Conservation (phyloP, 2,113 vertebrate genomes). For the Chlorocebus sabaeus region DNA sequence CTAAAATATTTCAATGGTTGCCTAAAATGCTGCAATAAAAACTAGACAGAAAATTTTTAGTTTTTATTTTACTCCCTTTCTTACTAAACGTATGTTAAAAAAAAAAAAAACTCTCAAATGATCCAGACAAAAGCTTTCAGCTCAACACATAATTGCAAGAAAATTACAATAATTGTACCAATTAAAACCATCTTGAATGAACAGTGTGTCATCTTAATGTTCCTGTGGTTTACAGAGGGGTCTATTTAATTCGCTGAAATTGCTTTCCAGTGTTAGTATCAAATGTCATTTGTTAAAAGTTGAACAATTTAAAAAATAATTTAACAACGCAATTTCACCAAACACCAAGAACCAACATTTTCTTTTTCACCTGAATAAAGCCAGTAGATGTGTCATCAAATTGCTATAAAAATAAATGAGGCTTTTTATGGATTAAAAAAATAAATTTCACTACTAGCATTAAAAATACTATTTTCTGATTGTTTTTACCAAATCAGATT, state of each 20-base stretch:
- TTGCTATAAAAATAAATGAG: conserved; percentile 89
- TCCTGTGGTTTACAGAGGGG: conserved; percentile 93
- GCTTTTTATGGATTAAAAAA: conserved; percentile 85
- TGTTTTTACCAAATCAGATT: conserved; percentile 82
- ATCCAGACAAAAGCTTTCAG: conserved; percentile 96
- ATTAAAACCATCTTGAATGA: conserved; percentile 99
- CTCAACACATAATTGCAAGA: conserved; percentile 94
- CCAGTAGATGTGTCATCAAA: conserved; percentile 88
- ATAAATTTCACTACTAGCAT: conserved; percentile 85
- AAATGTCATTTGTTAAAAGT: conserved; percentile 95
- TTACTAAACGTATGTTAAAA: conserved; percentile 85
- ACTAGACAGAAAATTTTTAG: conserved; percentile 80
- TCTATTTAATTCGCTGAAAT: conserved; percentile 96
- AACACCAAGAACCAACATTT: conserved; percentile 88
- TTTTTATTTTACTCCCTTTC: conserved; percentile 84
- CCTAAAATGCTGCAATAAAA: conserved; percentile 76
- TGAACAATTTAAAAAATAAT: conserved; percentile 91
- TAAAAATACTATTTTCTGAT: conserved; percentile 82
- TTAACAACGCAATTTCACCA: conserved; percentile 89
- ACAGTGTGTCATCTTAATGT: conserved; percentile 98
- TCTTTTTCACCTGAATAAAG: conserved; percentile 87
- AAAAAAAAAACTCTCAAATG: conserved; percentile 88
- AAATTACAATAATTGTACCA: conserved; percentile 99
- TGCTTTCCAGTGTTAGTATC: conserved; percentile 93
- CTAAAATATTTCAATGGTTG: conserved; percentile 76